Evolutionary conservation across 2,113 vertebrate genomes (phyloP), one percentile per base, ranked within the genome.

Genomic region (Nothobranchius furzeri): DNA sequence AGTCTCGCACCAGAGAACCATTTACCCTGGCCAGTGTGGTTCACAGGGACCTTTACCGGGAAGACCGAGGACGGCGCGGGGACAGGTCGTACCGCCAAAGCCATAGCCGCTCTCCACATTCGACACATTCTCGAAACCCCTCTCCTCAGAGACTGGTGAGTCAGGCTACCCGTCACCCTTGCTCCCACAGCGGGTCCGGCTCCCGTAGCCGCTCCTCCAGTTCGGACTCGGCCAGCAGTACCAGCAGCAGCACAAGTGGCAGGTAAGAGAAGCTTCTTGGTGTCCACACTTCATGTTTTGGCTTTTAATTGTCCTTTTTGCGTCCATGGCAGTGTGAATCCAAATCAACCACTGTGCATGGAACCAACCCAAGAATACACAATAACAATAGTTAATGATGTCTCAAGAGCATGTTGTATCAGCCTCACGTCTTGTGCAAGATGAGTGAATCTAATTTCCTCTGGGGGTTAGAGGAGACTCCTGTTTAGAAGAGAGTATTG

Each of bases 161-260:
- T 85, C 96, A 96, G 90, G 93, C 95, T 0, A 85, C 94, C n/a
- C 91, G 95, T 59, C 94, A 95, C 15, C 76, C 95, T 10, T 92
- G 94, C 66, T 98, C 97, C 50, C 96, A 94, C 85, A 96, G 96
- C 14, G 95, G 95, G 83, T 98, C 96, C 15, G 95, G 95, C 48
- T 97, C 97, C 24, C 90, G 82, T 61, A 99, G 96, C 86, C 91
- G 98, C 68, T 98, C 98, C 57, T 98, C 98, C 82, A 99, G 98
- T 86, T 98, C 97, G 0, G 97, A 99, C 82, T 99, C 98, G 0
- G 92, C 97, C 93, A 99, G 97, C 95, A 99, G 97, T 92, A 98
- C 95, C 94, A 98, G 92, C 93, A 99, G 94, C 89, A 98, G 95
- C 88, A 98, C 96, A 79, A 99, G 96, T 8, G 96, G 96, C 95